Conservation (phyloP, 2,888 invertebrate genomes). For the Tholera decimalis region DNA sequence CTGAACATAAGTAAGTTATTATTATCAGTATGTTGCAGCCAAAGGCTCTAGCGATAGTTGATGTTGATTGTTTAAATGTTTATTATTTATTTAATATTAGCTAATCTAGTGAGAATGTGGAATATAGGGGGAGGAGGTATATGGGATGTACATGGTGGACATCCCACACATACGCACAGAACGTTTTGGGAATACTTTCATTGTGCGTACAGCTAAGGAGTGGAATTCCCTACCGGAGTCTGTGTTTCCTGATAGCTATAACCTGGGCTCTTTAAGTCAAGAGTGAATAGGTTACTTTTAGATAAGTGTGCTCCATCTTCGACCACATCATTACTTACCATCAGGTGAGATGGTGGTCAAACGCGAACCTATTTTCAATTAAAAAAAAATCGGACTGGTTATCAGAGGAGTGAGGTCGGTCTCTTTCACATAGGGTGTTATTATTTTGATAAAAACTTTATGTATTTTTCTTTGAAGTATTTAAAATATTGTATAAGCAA, state of each 20-base stretch:
- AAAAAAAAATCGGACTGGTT: not conserved
- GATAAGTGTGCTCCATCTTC: too few species aligned
- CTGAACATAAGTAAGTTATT: not conserved
- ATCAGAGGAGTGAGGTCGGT: not conserved
- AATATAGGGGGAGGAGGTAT: too few species aligned
- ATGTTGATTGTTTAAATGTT: conserved; percentile 36
- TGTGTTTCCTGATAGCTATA: too few species aligned
- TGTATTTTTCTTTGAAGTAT: not conserved
- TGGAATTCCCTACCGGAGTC: too few species aligned
- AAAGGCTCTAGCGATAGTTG: conserved; percentile 24
- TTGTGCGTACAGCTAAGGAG: too few species aligned
- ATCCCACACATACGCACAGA: too few species aligned
- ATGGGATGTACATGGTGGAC: too few species aligned
- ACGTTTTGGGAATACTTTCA: too few species aligned
- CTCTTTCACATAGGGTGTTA: not conserved
- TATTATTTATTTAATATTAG: conserved; percentile 29
- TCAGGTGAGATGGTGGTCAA: too few species aligned
- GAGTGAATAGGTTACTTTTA: not conserved
- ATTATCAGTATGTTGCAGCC: conserved; percentile 4
- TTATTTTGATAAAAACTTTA: not conserved
- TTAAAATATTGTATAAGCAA: not conserved
- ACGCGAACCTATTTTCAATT: too few species aligned
- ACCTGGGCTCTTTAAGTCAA: too few species aligned
- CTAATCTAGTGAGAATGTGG: not conserved
- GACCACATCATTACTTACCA: too few species aligned